Conservation (phyloP, 2,113 vertebrate species). For the Pseudorectes ferrugineus region DNA sequence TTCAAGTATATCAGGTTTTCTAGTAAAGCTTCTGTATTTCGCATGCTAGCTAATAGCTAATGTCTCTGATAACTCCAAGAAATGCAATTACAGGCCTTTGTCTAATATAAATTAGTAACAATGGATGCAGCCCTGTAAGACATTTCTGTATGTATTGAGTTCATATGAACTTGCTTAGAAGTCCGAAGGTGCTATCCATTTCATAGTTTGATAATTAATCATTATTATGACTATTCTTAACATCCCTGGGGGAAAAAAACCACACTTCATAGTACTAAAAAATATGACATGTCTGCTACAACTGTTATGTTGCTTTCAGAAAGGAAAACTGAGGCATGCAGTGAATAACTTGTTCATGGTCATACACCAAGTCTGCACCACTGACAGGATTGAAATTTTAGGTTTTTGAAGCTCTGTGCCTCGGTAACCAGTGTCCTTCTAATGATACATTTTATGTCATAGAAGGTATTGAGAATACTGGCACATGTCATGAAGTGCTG, state of each 20-base stretch:
- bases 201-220: not conserved
- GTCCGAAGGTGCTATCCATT: not conserved
- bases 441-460: not conserved
- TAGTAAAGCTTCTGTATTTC: not conserved
- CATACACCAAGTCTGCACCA: not conserved
- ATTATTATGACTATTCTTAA: not conserved
- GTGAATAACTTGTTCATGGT: not conserved
- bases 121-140: not conserved
- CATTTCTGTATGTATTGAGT: not conserved
- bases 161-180: not conserved
- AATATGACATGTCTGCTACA: not conserved
- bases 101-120: not conserved
- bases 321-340: not conserved
- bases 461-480: not conserved
- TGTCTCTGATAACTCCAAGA: not conserved
- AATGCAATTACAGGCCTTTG: not conserved
- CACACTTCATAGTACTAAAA: not conserved
- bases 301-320: not conserved
- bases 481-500: not conserved
- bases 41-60: not conserved
- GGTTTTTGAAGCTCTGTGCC: not conserved
- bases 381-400: not conserved
- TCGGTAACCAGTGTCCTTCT: not conserved
- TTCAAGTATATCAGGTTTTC: not conserved
- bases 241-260: rapidly evolving